Base-by-base conservation (phyloP, 2,888 invertebrate species). In the Steinernema scapterisci region DNA sequence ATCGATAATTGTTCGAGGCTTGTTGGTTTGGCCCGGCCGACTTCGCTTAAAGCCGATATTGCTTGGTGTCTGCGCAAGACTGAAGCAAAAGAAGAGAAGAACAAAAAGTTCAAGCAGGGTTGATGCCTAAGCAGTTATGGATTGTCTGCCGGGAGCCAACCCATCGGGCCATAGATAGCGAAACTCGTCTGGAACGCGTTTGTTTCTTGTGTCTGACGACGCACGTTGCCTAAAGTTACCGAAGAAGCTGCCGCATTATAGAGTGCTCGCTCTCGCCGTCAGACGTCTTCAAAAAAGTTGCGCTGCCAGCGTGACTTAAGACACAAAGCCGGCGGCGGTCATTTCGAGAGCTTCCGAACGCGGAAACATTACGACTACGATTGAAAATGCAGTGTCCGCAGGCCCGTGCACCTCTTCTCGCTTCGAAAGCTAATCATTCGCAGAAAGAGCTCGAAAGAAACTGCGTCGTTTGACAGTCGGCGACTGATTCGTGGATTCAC, bases 1-100 rank as follows among this genome's bases (percentile, higher is more conserved):
- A 63, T 63, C 63, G 31, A 63, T 63, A 63, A 31, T 63, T 63
- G 63, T 25, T 27, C 63, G 63, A 63, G 63, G 27, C 63, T 31
- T 25, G 31, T 31, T 25, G 63, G 63, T 63, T 63, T 63, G 63
- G 63, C 63, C 63, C 63, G 21, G 63, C 31, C 63, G 63, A 63
- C 63, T 63, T 25, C 63, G 31, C 63, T 63, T 63, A 63, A 63
- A 63, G 63, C 63, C 63, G 16, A 48, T 48, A 48, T 48, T 48
- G 48, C 48, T 2, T 63, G 13, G 63, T 27, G 63, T 63, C 63
- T 63, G 63, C 63, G 63, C 63, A 19, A 13, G 48, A 19, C 48
- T 48, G 13, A 48, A 19, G 25, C 63, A 63, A 9, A 38, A 19
- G n/a, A 63, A 63, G 63, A 38, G 21, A 52, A 6, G 16, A 21